Evolutionary conservation across 2,888 invertebrate species (phyloP).

Genomic region (Neoaliturus tenellus): DNA sequence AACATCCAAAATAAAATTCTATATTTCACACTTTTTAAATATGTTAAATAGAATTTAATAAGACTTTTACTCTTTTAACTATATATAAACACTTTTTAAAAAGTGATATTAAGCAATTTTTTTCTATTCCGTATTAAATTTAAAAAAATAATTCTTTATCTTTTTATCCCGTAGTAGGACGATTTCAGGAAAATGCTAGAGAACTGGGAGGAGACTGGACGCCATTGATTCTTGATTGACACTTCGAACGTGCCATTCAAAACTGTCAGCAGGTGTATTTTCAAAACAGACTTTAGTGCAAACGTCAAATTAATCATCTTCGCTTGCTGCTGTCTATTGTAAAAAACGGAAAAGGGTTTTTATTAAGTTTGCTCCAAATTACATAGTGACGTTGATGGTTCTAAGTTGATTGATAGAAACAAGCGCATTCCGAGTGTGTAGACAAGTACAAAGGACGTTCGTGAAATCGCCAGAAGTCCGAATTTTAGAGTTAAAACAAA

Average conservation of each 20-base stretch:
- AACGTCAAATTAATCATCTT: neutral
- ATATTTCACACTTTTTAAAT: neutral
- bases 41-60: neutral
- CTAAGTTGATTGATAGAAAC: slow-evolving; percentile 26
- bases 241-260: slow-evolving; percentile 60
- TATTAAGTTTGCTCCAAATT: neutral
- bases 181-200: slow-evolving; percentile 53
- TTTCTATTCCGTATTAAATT: too few relatives aligned
- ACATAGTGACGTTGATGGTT: neutral
- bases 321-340: neutral
- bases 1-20: neutral
- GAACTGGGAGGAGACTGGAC: slow-evolving; percentile 63
- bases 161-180: slow-evolving; percentile 30
- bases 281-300: slow-evolving; percentile 28
- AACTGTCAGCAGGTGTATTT: slow-evolving; percentile 47
- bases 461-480: neutral
- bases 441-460: slow-evolving; percentile 25
- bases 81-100: too few relatives aligned
- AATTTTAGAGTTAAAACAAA: slow-evolving; percentile 32
- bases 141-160: neutral
- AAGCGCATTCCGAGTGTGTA: neutral
- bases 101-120: too few relatives aligned
- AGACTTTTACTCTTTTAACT: too few relatives aligned
- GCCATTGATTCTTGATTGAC: slow-evolving; percentile 65
- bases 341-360: neutral